These are phyloP conservation scores for Heliocidaris erythrogramma DNA, from an alignment of 35 echinoderm and acorn worm genomes.

Conservation along the genomic window DNA sequence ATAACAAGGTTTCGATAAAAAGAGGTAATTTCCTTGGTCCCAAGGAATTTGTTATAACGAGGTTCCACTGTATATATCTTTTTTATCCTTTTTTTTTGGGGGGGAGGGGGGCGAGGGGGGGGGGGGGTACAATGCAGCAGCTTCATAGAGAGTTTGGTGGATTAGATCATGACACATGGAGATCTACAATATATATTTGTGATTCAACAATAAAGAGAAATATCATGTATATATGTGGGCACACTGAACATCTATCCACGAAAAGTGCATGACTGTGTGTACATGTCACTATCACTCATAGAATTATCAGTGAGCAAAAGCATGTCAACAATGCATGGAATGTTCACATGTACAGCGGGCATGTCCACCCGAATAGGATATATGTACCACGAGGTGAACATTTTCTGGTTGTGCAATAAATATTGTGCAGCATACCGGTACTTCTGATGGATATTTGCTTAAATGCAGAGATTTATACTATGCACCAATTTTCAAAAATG, in stretches of 20 bases:
- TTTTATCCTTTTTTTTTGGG: not conserved
- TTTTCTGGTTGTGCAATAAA: too few relatives aligned
- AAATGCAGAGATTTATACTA: too few relatives aligned
- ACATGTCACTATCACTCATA: slow-evolving; percentile 14
- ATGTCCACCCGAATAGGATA: not conserved
- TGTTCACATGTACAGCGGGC: not conserved
- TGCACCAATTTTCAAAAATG: too few relatives aligned
- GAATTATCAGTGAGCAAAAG: slow-evolving; percentile 3
- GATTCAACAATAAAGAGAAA: not conserved
- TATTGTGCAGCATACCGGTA: too few relatives aligned
- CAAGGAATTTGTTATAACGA: too few relatives aligned
- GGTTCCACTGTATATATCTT: too few relatives aligned
- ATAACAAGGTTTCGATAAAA: too few relatives aligned
- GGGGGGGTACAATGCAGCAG: not conserved
- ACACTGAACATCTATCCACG: not conserved
- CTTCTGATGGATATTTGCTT: too few relatives aligned
- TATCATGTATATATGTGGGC: not conserved
- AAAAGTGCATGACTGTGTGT: not conserved
- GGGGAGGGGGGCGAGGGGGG: not conserved
- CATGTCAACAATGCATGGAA: slow-evolving; percentile 16
- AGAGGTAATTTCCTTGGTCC: too few relatives aligned
- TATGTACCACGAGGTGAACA: too few relatives aligned
- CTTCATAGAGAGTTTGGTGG: not conserved
- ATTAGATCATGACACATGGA: not conserved
- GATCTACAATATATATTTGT: not conserved